Base-by-base conservation (phyloP, 2,797 vertebrate genomes). In the Leontocebus nigricollis region DNA sequence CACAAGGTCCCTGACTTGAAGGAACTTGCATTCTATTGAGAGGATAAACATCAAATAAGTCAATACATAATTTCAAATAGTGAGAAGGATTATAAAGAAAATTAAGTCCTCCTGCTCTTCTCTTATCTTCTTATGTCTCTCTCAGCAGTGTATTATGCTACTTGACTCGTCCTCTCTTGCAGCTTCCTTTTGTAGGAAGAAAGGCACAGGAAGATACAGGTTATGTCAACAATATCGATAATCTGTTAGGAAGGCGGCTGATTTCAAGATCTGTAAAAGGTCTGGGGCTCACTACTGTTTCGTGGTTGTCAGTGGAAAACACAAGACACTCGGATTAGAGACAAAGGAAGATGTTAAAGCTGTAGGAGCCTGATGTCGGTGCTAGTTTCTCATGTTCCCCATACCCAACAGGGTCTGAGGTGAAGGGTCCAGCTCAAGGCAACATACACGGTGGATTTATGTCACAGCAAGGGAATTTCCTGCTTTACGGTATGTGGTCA, bases 41-140 rank as follows among this genome's bases (percentile, higher is more conserved):
- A 93, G 61, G 39, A 76, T 30, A 88, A 61, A 84, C 13, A 92
- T n/a, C 77, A 70, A 82, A 19, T 20, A 80, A 70, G 67, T 44
- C 67, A 80, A 44, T 33, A 90, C 13, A 36, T 70, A 80, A 92
- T 55, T 81, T 81, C 30, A 81, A 76, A 59, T 7, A 76, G 10
- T 67, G 70, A 92, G 11, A 81, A 96, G 26, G 17, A 85, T 46
- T 88, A 52, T 57, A 64, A 88, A 93, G 55, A 84, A 79, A 95
- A 88, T 67, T 41, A 61, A 30, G 7, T 59, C 46, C 46, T 90
- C n/a, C 26, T 88, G 10, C 30, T 90, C 41, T 46, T 83, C 26
- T 7, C 59, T 85, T 90, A 55, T 90, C 82, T 91, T 36, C 76
- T 48, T 12, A 44, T 41, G 39, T 55, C 46, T 46, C 27, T 70